phyloP scores from a whole-genome alignment of 1,140 invertebrate species.

The Temnothorax curvispinosus region DNA sequence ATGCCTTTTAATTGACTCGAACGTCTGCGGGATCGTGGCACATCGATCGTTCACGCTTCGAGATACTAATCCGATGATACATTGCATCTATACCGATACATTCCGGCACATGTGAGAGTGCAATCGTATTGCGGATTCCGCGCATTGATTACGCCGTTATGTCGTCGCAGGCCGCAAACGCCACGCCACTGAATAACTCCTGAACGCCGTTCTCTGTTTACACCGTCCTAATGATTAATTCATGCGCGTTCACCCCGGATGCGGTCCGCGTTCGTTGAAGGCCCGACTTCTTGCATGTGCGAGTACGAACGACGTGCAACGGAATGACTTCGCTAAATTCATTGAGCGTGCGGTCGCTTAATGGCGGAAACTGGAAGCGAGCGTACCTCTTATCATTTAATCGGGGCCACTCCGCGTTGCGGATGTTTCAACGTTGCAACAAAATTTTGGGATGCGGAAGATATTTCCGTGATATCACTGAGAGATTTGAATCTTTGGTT shows the following conservation, averaged over 20 bases:
- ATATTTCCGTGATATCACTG: neutral
- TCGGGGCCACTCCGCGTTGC: neutral
- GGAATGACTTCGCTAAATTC: slow-evolving; percentile 67
- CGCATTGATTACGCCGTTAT: slow-evolving; percentile 53
- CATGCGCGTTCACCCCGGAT: slow-evolving; percentile 64
- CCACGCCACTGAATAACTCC: slow-evolving; percentile 68
- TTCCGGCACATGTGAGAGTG: slow-evolving; percentile 17
- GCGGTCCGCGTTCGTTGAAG: neutral
- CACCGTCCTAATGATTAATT: slow-evolving; percentile 71
- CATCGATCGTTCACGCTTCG: neutral
- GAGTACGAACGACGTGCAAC: slow-evolving; percentile 37
- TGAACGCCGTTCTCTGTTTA: slow-evolving; percentile 63
- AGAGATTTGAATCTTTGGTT: neutral
- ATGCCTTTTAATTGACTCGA: neutral
- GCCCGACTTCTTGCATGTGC: slow-evolving; percentile 13
- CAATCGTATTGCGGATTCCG: slow-evolving; percentile 47
- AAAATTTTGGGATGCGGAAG: neutral
- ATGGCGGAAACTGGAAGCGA: slow-evolving; percentile 1
- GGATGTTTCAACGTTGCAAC: neutral
- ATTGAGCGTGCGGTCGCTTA: slow-evolving; percentile 49
- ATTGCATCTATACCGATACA: slow-evolving; percentile 1
- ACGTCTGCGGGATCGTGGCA: neutral
- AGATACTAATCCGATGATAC: neutral
- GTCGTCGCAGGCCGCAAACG: slow-evolving; percentile 65
- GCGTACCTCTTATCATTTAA: neutral